A percentile compares a stretch with the other conserved stretches of the same genome.
Conservation (phyloP, 2,113 vertebrate genomes). For the Megalops atlanticus region DNA sequence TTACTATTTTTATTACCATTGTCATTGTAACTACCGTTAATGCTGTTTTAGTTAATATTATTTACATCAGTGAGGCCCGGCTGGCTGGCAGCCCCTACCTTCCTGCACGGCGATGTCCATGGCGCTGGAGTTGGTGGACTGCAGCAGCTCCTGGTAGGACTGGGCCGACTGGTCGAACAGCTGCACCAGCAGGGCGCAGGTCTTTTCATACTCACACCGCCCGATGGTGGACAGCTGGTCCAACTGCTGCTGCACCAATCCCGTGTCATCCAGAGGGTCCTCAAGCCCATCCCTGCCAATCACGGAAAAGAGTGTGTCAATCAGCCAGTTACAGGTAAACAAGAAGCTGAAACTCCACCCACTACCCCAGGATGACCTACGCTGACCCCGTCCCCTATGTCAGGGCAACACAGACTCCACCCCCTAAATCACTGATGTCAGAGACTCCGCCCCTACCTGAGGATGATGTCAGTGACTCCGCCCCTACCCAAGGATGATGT, state of each 20-base stretch:
- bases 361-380: too few relatives aligned
- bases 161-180: constrained; percentile 96
- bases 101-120: constrained; percentile 93
- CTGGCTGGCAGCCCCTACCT: constrained; percentile 75
- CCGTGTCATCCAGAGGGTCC: constrained; percentile 92
- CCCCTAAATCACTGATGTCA: too few relatives aligned
- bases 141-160: constrained; percentile 94
- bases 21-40: too few relatives aligned
- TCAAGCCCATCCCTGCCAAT: constrained; percentile 87
- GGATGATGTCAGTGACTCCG: too few relatives aligned
- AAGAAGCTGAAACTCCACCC: too few relatives aligned
- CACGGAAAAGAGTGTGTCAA: neutral
- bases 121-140: constrained; percentile 89
- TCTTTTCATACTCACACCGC: constrained; percentile 97
- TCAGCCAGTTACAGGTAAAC: neutral
- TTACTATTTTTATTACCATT: too few relatives aligned
- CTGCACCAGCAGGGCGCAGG: constrained; percentile 92
- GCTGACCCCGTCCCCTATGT: too few relatives aligned
- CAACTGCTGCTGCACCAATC: constrained; percentile 94
- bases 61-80: too few relatives aligned
- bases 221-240: constrained; percentile 97
- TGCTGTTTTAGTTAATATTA: too few relatives aligned
- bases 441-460: too few relatives aligned
- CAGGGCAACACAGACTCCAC: neutral
- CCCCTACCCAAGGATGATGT: too few relatives aligned